A percentile compares a stretch with the other conserved stretches of the same genome.
Conservation (phyloP, 2,797 vertebrate species). For the Aythya fuligula region DNA sequence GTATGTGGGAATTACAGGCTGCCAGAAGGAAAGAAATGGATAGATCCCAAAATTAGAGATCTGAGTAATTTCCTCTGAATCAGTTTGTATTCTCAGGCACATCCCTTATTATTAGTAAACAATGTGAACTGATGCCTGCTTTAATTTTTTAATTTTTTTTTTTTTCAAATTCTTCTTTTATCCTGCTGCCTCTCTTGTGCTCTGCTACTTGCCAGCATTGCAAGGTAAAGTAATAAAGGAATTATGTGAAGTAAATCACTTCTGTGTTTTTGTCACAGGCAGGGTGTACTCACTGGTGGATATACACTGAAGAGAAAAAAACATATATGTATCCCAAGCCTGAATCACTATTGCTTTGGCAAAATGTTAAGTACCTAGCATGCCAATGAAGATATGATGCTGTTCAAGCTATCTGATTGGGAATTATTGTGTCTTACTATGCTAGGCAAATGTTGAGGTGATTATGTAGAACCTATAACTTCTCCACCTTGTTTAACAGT, state of each 20-base stretch:
- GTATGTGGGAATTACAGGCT: conserved; percentile 15
- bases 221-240: neutral
- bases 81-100: conserved; percentile 13
- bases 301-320: neutral
- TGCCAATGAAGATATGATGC: neutral
- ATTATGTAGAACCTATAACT: neutral
- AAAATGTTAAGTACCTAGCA: neutral
- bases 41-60: conserved; percentile 38
- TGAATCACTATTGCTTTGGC: neutral
- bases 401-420: neutral
- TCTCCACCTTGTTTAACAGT: neutral
- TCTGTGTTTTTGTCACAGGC: neutral
- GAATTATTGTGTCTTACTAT: neutral
- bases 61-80: conserved; percentile 36
- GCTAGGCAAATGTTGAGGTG: neutral
- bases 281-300: neutral
- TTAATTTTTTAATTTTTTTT: neutral
- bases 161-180: neutral
- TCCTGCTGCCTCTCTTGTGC: neutral
- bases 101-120: conserved; percentile 4
- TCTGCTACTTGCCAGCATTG: neutral
- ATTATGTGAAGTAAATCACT: neutral
- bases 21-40: neutral
- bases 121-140: neutral
- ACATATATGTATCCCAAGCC: neutral